These are phyloP conservation scores for Centropristis striata DNA, from an alignment of 2,113 vertebrate genomes.

Conservation along the genomic window DNA sequence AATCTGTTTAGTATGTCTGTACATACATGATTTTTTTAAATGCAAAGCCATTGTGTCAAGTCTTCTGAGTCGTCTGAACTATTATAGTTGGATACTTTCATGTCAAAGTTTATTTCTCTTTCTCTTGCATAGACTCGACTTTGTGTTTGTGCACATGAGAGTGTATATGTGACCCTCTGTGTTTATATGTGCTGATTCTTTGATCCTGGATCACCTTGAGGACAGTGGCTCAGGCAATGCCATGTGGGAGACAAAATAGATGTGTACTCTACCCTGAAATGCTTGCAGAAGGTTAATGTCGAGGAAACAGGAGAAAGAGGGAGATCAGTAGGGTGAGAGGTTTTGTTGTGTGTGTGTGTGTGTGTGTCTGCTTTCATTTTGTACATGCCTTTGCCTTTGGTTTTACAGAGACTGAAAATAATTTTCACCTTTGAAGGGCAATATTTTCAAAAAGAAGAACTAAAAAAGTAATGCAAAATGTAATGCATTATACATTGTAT, in stretches of 20 bases:
- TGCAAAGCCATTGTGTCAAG: constrained; percentile 43
- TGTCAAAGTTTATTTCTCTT: constrained; percentile 43
- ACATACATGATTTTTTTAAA: constrained; percentile 16
- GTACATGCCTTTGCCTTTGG: not conserved
- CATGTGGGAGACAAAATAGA: constrained; percentile 19
- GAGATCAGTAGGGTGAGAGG: not conserved
- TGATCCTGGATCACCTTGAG: constrained; percentile 66
- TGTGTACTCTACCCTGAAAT: constrained; percentile 14
- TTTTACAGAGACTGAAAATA: not conserved
- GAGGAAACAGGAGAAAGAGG: not conserved
- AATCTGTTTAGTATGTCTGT: constrained; percentile 1
- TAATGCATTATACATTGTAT: too few species aligned
- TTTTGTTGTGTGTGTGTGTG: constrained; percentile 7
- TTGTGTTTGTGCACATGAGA: constrained; percentile 32
- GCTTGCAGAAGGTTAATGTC: constrained; percentile 16
- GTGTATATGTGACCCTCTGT: constrained; percentile 13
- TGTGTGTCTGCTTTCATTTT: too few species aligned
- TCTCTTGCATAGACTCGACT: constrained; percentile 21
- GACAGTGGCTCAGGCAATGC: constrained; percentile 38
- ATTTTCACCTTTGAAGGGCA: not conserved
- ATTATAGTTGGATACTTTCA: constrained; percentile 44
- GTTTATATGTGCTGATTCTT: constrained; percentile 31
- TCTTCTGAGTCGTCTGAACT: constrained; percentile 31
- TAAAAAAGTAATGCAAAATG: too few species aligned
- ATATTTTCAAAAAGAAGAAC: not conserved